These are phyloP conservation scores for Oriolus oriolus DNA, from an alignment of 2,113 vertebrate species.

Conservation along the genomic window DNA sequence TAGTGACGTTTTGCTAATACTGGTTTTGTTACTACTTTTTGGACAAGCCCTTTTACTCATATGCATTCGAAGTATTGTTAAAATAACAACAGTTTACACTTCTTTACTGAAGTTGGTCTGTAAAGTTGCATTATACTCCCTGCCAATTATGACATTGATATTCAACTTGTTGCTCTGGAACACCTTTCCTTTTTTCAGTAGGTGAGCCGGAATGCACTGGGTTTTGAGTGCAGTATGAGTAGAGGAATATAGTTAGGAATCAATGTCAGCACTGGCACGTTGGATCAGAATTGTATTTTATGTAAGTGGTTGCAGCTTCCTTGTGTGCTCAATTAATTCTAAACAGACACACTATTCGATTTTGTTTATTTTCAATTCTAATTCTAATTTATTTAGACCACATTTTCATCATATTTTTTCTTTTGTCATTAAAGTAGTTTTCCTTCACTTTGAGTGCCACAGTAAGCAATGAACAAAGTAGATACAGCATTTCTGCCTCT, in stretches of 20 bases:
- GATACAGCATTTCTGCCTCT: background rate
- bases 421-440: background rate
- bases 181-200: background rate
- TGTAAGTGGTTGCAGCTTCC: background rate
- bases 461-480: background rate
- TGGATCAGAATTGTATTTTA: background rate
- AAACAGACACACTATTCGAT: fast-evolving
- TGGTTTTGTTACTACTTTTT: background rate
- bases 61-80: background rate
- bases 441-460: background rate
- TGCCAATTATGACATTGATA: background rate
- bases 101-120: background rate
- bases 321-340: background rate
- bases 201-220: background rate
- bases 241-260: background rate
- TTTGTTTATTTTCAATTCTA: background rate
- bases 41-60: background rate
- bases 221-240: background rate
- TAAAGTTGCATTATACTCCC: background rate
- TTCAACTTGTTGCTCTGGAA: background rate
- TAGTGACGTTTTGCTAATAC: background rate
- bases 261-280: background rate
- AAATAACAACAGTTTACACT: background rate
- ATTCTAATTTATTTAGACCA: background rate
- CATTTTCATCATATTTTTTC: background rate